Conservation (phyloP, 2,888 invertebrate species). For the Pterostichus madidus region DNA sequence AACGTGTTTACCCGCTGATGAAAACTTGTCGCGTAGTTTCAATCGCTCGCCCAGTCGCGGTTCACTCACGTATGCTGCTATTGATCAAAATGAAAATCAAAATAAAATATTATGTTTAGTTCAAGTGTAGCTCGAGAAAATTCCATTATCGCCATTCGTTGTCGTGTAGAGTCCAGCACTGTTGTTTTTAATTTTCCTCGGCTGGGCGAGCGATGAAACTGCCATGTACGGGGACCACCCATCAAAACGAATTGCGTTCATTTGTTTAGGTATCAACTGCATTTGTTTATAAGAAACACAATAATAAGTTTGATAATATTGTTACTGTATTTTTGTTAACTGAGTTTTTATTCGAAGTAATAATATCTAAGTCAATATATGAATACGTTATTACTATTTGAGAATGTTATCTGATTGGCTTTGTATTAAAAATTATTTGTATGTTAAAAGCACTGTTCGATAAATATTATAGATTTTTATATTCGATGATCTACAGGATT, state of each 20-base stretch:
- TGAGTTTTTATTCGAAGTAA: neutral
- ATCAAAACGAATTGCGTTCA: slow-evolving; percentile 16
- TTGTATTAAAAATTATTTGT: slow-evolving; percentile 8
- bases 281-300: slow-evolving; percentile 26
- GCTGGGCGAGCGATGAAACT: neutral
- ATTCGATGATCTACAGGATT: slow-evolving; percentile 64
- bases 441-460: slow-evolving; percentile 62
- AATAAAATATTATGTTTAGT: slow-evolving; percentile 15
- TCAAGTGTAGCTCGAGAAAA: neutral
- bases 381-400: neutral
- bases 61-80: neutral
- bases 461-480: slow-evolving; percentile 65
- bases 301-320: slow-evolving; percentile 9
- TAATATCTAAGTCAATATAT: slow-evolving; percentile 20
- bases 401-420: slow-evolving; percentile 29
- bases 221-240: slow-evolving; percentile 22
- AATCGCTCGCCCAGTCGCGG: neutral
- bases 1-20: slow-evolving; percentile 41
- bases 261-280: slow-evolving; percentile 11
- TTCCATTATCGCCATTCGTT: neutral
- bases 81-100: slow-evolving; percentile 7
- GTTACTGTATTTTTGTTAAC: slow-evolving; percentile 3
- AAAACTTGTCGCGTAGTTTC: slow-evolving; percentile 1
- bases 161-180: neutral
- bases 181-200: neutral